phyloP scores from a whole-genome alignment of 1,140 invertebrate species.

The Reticulitermes speratus region DNA sequence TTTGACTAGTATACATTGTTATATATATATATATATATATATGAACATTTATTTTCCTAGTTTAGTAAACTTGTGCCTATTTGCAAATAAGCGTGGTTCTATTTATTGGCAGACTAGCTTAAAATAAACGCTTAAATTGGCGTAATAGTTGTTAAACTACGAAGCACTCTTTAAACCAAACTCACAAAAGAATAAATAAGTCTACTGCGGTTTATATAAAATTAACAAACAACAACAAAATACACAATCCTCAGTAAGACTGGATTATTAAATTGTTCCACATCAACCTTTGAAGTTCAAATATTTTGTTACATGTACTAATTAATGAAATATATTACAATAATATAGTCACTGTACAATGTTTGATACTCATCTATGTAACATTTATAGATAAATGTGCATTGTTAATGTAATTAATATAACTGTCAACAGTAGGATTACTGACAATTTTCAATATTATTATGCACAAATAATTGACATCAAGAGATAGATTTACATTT shows the following conservation, averaged over 20 bases:
- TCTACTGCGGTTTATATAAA: neutral
- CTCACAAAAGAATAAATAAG: neutral
- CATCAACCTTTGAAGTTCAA: neutral
- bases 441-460: neutral
- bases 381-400: neutral
- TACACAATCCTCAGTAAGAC: neutral
- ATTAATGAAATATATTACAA: neutral
- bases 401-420: neutral
- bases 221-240: slow-evolving; percentile 5
- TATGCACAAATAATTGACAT: slow-evolving; percentile 17
- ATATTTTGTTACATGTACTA: neutral
- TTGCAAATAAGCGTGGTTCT: neutral
- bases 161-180: neutral
- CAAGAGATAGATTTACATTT: slow-evolving; percentile 11
- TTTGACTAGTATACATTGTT: slow-evolving; percentile 1
- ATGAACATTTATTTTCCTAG: neutral
- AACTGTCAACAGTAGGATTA: neutral
- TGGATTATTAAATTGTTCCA: neutral
- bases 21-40: neutral
- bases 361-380: neutral
- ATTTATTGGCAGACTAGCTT: neutral
- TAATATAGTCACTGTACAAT: neutral
- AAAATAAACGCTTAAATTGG: neutral
- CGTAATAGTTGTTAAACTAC: neutral
- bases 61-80: neutral